phyloP scores from a whole-genome alignment of 2,797 vertebrate species.

The Triplophysa yarkandensis region DNA sequence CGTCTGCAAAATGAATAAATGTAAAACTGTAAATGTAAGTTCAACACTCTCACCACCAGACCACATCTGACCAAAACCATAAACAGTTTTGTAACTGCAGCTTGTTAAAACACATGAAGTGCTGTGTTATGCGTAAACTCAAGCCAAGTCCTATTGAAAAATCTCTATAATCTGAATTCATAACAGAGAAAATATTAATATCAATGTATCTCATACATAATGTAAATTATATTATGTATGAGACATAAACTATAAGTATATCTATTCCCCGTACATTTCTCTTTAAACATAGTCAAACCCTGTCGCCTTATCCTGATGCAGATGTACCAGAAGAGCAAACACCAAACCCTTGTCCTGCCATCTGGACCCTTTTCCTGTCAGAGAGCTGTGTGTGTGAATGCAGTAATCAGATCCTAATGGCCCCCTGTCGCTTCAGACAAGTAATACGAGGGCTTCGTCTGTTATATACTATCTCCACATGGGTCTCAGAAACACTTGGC shows the following conservation, averaged over 20 bases:
- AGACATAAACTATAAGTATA: too few species aligned
- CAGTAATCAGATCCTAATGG: constrained; percentile 28
- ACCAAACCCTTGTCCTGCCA: constrained; percentile 1
- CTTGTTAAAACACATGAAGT: too few species aligned
- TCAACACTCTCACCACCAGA: neutral
- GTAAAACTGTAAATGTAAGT: too few species aligned
- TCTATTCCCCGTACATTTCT: too few species aligned
- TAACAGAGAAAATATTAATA: too few species aligned
- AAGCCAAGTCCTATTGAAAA: too few species aligned
- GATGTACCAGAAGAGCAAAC: constrained; percentile 9
- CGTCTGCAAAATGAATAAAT: too few species aligned
- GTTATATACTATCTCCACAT: neutral
- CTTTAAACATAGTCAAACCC: neutral
- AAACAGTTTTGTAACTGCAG: neutral
- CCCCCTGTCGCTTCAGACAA: constrained; percentile 22
- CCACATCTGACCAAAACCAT: too few species aligned
- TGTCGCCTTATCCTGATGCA: constrained; percentile 6
- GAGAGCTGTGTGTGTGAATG: constrained; percentile 20
- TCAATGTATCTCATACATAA: too few species aligned
- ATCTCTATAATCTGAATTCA: too few species aligned
- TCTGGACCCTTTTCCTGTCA: constrained; percentile 29
- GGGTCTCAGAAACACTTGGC: neutral
- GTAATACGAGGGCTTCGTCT: constrained; percentile 2
- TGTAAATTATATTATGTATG: too few species aligned
- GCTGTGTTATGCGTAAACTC: neutral